Evolutionary conservation across 37 sponge, comb jelly and placozoan species (phyloP).

Genomic region (Cliona cf. orientalis): DNA sequence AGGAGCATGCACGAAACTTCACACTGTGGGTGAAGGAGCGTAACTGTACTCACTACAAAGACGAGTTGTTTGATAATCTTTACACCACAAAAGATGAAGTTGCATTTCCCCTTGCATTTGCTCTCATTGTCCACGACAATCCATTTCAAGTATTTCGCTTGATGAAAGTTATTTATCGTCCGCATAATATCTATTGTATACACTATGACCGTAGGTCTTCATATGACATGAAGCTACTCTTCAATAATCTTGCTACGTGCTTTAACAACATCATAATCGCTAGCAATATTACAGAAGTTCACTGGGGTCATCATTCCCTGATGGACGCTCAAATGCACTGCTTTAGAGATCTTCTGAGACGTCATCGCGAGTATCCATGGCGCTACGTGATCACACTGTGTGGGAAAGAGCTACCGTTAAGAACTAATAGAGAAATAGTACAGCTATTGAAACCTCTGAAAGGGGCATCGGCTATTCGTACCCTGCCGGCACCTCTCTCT

Average conservation of each 20-base stretch:
- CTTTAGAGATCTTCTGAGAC: constrained; percentile 17
- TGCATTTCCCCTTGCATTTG: constrained; percentile 31
- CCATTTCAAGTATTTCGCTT: constrained; percentile 28
- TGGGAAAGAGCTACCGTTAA: constrained; percentile 61
- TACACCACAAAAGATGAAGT: constrained; percentile 30
- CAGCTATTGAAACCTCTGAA: constrained; percentile 19
- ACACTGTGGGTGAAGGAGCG: no score
- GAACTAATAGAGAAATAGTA: constrained; percentile 62
- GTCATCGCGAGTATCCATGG: constrained; percentile 7
- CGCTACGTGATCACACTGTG: constrained; percentile 60
- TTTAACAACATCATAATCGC: constrained; percentile 24
- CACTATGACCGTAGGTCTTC: constrained; percentile 27
- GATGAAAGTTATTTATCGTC: constrained; percentile 25
- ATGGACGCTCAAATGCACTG: constrained; percentile 50
- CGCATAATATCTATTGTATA: constrained; percentile 45
- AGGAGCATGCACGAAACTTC: background rate
- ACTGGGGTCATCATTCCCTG: constrained; percentile 9
- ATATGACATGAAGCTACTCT: background rate
- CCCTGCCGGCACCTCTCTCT: background rate
- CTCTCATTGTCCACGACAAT: constrained; percentile 9
- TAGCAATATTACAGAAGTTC: background rate
- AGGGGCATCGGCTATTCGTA: constrained; percentile 5
- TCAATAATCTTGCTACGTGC: constrained; percentile 22
- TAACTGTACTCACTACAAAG: background rate
- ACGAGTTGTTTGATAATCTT: constrained; percentile 19